Conservation (phyloP, 2,797 vertebrate species). For the Lacerta agilis region DNA sequence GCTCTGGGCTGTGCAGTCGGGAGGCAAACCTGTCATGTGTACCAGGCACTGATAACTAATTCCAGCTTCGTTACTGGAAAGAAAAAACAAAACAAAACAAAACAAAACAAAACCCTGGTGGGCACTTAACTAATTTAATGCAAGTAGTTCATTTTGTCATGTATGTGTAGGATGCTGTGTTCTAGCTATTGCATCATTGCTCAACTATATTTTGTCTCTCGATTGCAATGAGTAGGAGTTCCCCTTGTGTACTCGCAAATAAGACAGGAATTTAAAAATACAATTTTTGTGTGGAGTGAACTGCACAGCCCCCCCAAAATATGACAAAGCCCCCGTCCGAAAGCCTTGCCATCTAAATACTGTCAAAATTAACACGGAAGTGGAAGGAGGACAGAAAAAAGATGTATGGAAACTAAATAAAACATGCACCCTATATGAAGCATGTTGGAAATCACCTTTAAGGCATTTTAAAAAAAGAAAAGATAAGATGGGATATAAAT, state of each 20-base stretch:
- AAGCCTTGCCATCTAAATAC: neutral
- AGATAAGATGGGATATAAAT: neutral
- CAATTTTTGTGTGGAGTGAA: neutral
- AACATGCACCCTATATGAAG: neutral
- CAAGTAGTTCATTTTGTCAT: neutral
- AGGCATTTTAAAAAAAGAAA: neutral
- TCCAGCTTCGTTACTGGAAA: neutral
- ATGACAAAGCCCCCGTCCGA: neutral
- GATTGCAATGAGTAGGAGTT: neutral
- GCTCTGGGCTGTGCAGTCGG: neutral
- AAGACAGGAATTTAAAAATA: constrained; percentile 13
- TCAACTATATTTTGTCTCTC: neutral
- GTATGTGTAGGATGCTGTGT: neutral
- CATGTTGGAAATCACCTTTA: neutral
- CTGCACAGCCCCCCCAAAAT: neutral
- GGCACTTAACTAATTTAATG: neutral
- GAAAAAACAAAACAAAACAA: neutral
- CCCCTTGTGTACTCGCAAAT: accelerated
- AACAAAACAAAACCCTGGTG: neutral
- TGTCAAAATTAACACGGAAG: neutral
- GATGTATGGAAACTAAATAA: neutral
- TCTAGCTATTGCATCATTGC: neutral
- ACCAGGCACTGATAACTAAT: neutral
- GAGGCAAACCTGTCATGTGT: neutral
- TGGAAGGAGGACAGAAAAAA: neutral